A percentile compares a stretch with the other conserved stretches of the same genome.
phyloP scores from a whole-genome alignment of 2,797 vertebrate genomes.

The Hypotaenidia okinawae region DNA sequence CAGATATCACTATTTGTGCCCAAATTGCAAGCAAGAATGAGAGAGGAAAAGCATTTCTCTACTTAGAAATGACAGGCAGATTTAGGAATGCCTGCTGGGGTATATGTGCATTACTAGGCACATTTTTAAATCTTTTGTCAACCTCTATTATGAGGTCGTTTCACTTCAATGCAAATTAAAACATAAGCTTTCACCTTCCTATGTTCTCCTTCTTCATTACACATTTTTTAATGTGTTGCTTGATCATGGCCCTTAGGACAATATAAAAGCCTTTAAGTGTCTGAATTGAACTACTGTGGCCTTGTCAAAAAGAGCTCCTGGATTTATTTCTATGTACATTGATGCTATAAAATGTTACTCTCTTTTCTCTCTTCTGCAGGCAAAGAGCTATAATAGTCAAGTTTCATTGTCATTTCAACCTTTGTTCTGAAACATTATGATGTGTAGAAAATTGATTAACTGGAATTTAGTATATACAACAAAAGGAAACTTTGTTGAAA shows the following conservation, averaged over 20 bases:
- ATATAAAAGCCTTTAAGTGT: background rate
- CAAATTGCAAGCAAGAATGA: constrained; percentile 19
- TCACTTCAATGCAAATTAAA: constrained; percentile 9
- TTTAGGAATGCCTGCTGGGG: constrained; percentile 19
- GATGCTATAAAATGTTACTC: constrained; percentile 46
- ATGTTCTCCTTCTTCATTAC: background rate
- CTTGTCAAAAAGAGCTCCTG: constrained; percentile 31
- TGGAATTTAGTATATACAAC: constrained; percentile 42
- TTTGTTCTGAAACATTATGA: constrained; percentile 61
- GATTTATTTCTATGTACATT: constrained; percentile 58
- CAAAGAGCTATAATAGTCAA: constrained; percentile 45
- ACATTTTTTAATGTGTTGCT: background rate
- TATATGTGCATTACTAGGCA: background rate
- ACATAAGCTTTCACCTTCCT: background rate
- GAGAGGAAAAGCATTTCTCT: constrained; percentile 30
- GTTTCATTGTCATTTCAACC: constrained; percentile 53
- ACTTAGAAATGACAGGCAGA: background rate
- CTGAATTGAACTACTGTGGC: constrained; percentile 25
- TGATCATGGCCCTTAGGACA: background rate
- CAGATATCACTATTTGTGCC: constrained; percentile 11
- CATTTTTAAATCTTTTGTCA: constrained; percentile 36
- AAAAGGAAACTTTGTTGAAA: constrained; percentile 66
- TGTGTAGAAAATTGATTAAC: constrained; percentile 65
- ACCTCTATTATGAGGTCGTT: constrained; percentile 2
- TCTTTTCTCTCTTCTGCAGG: constrained; percentile 32